phyloP scores from a whole-genome alignment of 2,888 invertebrate species.

The Catonia carolina region DNA sequence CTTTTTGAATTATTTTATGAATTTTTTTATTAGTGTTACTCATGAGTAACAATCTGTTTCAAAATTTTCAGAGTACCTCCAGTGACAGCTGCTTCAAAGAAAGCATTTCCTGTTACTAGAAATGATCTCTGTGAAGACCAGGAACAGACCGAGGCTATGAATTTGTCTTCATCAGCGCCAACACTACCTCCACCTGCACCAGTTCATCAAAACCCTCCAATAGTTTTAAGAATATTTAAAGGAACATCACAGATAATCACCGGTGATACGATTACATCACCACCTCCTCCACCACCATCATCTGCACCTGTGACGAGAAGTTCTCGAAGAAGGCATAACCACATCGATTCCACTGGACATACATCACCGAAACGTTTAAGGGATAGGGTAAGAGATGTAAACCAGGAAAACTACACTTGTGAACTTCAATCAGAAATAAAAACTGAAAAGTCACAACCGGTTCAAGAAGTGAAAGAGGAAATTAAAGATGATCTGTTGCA shows the following conservation, averaged over 20 bases:
- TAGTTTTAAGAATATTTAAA: conserved; percentile 81
- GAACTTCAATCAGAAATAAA: neutral
- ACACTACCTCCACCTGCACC: conserved; percentile 27
- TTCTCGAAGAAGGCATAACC: conserved; percentile 28
- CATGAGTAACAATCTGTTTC: too few relatives aligned
- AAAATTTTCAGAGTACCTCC: conserved; percentile 27
- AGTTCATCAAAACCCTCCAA: conserved; percentile 60
- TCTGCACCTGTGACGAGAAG: conserved; percentile 19
- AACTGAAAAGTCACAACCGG: conserved; percentile 6
- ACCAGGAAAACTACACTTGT: conserved; percentile 1
- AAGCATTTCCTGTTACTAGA: conserved; percentile 40
- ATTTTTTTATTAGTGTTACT: too few relatives aligned
- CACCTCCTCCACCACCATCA: conserved; percentile 14
- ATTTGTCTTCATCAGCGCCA: conserved; percentile 26
- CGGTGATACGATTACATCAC: conserved; percentile 25
- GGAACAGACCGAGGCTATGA: conserved; percentile 39
- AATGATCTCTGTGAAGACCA: conserved; percentile 38
- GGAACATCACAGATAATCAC: conserved; percentile 45
- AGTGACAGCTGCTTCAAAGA: conserved; percentile 32
- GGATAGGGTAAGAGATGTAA: conserved; percentile 20
- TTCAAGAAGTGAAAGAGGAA: conserved; percentile 36
- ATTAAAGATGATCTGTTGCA: conserved; percentile 10
- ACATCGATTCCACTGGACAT: conserved; percentile 28
- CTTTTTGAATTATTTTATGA: too few relatives aligned
- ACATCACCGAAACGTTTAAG: conserved; percentile 30